These are phyloP conservation scores for Ormyrus nitidulus DNA, from an alignment of 2,888 invertebrate species.

Conservation along the genomic window DNA sequence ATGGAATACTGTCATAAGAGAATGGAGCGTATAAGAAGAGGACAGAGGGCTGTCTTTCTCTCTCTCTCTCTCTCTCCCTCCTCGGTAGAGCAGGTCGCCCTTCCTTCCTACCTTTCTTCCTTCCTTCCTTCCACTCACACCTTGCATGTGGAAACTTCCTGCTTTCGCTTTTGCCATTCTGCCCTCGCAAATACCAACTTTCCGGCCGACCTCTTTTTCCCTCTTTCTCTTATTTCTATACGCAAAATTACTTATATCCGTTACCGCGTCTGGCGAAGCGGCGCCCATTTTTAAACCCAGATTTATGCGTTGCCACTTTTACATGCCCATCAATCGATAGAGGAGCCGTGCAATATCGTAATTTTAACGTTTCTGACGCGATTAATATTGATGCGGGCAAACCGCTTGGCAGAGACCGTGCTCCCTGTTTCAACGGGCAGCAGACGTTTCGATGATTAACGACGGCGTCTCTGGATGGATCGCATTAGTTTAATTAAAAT, in stretches of 20 bases:
- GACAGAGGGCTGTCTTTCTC: slow-evolving; percentile 48
- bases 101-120: no score
- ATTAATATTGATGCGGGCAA: not conserved
- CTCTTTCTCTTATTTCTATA: not conserved
- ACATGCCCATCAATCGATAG: no score
- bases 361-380: not conserved
- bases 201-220: slow-evolving; percentile 5
- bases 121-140: slow-evolving; percentile 1
- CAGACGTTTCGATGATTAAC: slow-evolving; percentile 4
- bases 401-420: not conserved
- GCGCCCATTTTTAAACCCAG: not conserved
- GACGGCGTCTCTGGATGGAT: not conserved
- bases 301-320: no score
- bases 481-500: slow-evolving; percentile 26
- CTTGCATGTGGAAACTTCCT: slow-evolving; percentile 41
- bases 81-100: no score
- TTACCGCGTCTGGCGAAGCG: not conserved
- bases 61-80: no score
- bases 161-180: slow-evolving; percentile 4
- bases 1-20: slow-evolving; percentile 59
- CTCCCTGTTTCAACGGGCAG: no score
- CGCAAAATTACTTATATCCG: slow-evolving; percentile 3
- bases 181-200: slow-evolving; percentile 21
- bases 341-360: no score
- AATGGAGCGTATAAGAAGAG: slow-evolving; percentile 59